Base-by-base conservation (phyloP, 2,113 vertebrate species). In the Caretta caretta region DNA sequence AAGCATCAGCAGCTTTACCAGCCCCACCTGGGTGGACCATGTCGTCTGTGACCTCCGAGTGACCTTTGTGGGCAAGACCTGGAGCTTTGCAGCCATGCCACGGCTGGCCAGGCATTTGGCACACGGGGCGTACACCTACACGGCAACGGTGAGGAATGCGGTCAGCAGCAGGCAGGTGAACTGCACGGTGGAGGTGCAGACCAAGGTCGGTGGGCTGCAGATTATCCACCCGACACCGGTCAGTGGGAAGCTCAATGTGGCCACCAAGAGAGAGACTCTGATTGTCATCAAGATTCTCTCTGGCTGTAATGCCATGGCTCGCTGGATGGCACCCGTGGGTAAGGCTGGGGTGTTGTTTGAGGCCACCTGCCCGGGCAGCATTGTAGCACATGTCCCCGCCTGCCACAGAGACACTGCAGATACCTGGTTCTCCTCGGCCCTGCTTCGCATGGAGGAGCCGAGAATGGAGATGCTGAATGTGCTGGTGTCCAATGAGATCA, bases 11-110 rank as follows among this genome's bases (percentile, higher is more conserved):
- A 96, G 83, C 2, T 75, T 95, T 8, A 88, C 95, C 8, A 91
- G 84, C 53, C 94, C 93, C 35, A 96, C 81, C 51, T 99, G 98
- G 98, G 94, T 98, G 51, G 98, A 99, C 25, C 96, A 94, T 48
- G 96, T 98, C 42, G 93, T 98, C 62, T 99, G 98, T 82, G 97
- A 99, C 86, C 93, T 99, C 48, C 97, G 95, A 50, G 89, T 98
- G 87, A 94, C 98, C 56, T 99, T 98, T 46, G 84, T 94, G 8
- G 98, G 98, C 90, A 85, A 92, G 3, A 83, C 96, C 57, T 91
- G 91, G 48, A 88, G 93, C 29, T 95, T 93, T 12, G 93, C 88
- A 20, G 38, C 85, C 80, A 84, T 93, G 42, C 57, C 92, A 4
- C 38, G 88, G 25, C 91, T 91, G 20, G 94, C 78, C 88, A 97